Base-by-base conservation (phyloP, 30 jellyfish, hydroid and myxozoan species). In the Cassiopea xamachana region DNA sequence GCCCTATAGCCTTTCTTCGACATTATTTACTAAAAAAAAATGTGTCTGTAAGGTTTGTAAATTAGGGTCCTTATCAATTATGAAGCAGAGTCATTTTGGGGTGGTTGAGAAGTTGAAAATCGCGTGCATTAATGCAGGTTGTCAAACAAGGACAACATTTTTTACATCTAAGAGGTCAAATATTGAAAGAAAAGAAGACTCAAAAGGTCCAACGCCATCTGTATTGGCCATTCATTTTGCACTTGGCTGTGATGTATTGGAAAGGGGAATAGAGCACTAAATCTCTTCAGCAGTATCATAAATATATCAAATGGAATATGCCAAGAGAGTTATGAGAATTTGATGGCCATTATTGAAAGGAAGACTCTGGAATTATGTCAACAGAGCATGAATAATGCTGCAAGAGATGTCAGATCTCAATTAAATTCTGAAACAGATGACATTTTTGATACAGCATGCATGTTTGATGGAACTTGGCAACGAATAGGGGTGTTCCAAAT, bases 391-490 rank as follows among this genome's bases (percentile, higher is more conserved):
- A 77, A 77, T 17, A 77, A 48, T 46, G 73, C 87, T 46, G 87
- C 87, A n/a, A 48, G 44, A 18, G 87, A 77, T 46, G 43, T 77
- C 73, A 77, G 87, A 48, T 14, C 19, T 9, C 73, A 48, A 27
- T 48, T 76, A 77, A 45, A 55, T 44, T 14, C 46, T 19, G 18
- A 10, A 39, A 46, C 46, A 13, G 61, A 77, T 55, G 74, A 43
- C 18, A 49, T 77, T 48, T 77, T 77, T 48, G 74, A 77, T 44
- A 77, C 87, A n/a, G 51, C 87, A 45, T 77, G 87, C 48, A 44
- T 77, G 74, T 77, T 77, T 77, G 87, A 77, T 51, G 87, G 87
- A 15, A 77, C 87, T 2, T 77, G 87, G 87, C 87, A 77, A 49
- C 74, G 74, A 2, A 46, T 77, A 44, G 87, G 87, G 74, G 39